These are phyloP conservation scores for Chionis minor DNA, from an alignment of 2,113 vertebrate genomes.

Conservation along the genomic window DNA sequence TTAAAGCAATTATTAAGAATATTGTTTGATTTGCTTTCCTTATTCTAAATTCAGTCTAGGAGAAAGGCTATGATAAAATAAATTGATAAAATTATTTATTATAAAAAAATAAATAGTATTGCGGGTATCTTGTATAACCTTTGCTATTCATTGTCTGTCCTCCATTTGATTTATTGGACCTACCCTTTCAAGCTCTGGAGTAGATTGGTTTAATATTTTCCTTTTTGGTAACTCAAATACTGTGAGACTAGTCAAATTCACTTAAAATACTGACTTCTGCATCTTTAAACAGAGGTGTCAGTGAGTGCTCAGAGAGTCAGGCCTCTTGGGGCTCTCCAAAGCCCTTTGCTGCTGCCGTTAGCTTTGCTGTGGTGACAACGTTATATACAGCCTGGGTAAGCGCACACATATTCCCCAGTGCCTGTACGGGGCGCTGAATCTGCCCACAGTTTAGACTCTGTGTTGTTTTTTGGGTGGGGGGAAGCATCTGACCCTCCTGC, in stretches of 20 bases:
- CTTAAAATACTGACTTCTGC: background rate
- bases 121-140: background rate
- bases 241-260: background rate
- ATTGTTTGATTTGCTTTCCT: slow-evolving; percentile 51
- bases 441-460: rapidly evolving
- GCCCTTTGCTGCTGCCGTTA: background rate
- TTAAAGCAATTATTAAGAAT: slow-evolving; percentile 66
- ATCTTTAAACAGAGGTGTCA: background rate
- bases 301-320: rapidly evolving
- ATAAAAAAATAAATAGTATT: background rate
- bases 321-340: background rate
- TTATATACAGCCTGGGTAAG: background rate
- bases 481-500: background rate
- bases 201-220: background rate
- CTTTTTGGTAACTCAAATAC: background rate
- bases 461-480: background rate
- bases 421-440: background rate
- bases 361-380: background rate
- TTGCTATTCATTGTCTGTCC: background rate
- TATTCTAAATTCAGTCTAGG: slow-evolving; percentile 27
- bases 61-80: slow-evolving; percentile 28
- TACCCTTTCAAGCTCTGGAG: background rate
- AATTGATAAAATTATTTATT: background rate
- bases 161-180: background rate
- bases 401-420: rapidly evolving